A percentile compares a stretch with the other conserved stretches of the same genome.
phyloP scores from a whole-genome alignment of 2,113 vertebrate genomes.

The human (Homo sapiens) region DNA sequence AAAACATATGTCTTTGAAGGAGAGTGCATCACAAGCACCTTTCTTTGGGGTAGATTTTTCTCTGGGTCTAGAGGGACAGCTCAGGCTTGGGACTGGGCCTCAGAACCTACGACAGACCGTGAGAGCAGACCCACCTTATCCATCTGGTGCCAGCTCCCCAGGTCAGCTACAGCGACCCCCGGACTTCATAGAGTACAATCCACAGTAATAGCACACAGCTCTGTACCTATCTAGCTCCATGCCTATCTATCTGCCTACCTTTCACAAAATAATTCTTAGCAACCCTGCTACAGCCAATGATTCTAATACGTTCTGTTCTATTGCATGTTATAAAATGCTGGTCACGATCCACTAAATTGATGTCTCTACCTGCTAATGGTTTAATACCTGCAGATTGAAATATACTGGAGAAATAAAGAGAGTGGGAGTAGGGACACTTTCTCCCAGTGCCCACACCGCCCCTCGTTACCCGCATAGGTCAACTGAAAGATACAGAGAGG shows the following conservation, averaged over 20 bases:
- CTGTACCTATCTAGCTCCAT: not conserved
- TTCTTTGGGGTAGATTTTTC: not conserved
- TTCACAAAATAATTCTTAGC: not conserved
- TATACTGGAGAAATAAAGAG: not conserved
- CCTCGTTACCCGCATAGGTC: not conserved
- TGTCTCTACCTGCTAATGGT: not conserved
- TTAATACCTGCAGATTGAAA: not conserved
- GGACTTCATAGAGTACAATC: not conserved
- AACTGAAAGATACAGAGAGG: not conserved
- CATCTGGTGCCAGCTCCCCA: not conserved
- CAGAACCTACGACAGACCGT: not conserved
- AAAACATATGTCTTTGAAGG: not conserved
- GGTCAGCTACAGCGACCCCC: not conserved
- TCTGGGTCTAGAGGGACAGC: not conserved
- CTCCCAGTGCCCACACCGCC: not conserved
- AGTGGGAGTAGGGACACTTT: not conserved
- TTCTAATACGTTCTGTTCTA: not conserved
- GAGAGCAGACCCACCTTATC: not conserved
- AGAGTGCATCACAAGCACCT: not conserved
- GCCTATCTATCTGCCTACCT: not conserved
- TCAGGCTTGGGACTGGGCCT: not conserved
- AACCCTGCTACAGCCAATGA: not conserved
- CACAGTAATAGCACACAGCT: not conserved
- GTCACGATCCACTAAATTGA: not conserved
- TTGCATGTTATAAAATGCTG: not conserved